Evolutionary conservation across 2,888 invertebrate species (phyloP).

Genomic region (Polydrusus tereticollis): DNA sequence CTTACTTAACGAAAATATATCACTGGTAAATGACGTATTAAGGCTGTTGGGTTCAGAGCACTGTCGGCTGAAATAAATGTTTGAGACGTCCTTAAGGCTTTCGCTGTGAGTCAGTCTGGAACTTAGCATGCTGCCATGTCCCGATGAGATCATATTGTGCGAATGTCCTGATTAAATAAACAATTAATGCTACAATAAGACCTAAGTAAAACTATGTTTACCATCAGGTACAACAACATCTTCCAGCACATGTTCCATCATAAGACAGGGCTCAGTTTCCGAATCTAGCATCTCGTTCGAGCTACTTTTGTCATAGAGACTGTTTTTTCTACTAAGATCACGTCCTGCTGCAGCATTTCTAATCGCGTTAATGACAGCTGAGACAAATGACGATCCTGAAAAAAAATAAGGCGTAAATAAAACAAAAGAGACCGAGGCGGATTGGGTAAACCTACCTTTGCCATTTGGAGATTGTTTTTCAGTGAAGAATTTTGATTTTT

Average conservation of each 20-base stretch:
- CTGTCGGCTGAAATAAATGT: conserved; percentile 81
- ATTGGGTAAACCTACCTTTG: conserved; percentile 54
- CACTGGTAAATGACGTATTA: conserved; percentile 61
- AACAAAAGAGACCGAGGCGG: no score
- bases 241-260: conserved; percentile 83
- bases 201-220: background rate
- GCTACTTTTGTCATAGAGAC: conserved; percentile 64
- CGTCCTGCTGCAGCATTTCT: conserved; percentile 69
- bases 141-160: conserved; percentile 77
- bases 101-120: conserved; percentile 69
- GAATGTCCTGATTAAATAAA: conserved; percentile 68
- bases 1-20: conserved; percentile 61
- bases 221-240: conserved; percentile 75
- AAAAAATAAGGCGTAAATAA: no score
- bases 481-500: conserved; percentile 62
- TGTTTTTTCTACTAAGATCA: conserved; percentile 62
- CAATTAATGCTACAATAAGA: background rate
- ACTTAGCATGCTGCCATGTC: conserved; percentile 70
- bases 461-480: conserved; percentile 72
- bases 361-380: conserved; percentile 80
- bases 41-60: conserved; percentile 61
- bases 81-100: conserved; percentile 83
- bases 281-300: conserved; percentile 85
- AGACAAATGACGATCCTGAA: conserved; percentile 75
- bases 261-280: conserved; percentile 85